Conservation (phyloP, 2,113 vertebrate species). For the Mus pahari region DNA sequence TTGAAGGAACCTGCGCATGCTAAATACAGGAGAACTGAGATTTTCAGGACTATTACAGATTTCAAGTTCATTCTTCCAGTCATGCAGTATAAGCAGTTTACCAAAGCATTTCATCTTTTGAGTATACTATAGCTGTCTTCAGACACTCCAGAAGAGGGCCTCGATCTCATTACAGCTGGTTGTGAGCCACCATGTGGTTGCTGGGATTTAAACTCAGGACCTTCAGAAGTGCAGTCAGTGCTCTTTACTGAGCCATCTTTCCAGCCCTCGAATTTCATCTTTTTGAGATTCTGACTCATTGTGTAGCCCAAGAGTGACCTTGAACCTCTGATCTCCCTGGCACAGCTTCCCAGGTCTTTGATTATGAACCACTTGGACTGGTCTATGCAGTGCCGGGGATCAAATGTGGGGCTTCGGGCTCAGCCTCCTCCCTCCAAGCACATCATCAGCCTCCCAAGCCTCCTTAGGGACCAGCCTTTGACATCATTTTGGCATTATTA, state of each 20-base stretch:
- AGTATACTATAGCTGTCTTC: no score
- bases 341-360: not conserved
- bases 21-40: not conserved
- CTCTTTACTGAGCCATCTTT: no score
- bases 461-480: not conserved
- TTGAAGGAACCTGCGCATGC: no score
- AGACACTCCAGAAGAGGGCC: no score
- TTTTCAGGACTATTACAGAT: not conserved
- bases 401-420: not conserved
- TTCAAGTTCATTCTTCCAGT: not conserved
- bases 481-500: constrained; percentile 18
- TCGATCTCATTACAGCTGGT: no score
- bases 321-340: not conserved
- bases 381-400: not conserved
- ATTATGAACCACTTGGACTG: not conserved
- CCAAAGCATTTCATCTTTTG: not conserved
- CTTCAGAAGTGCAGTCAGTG: no score
- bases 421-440: no score
- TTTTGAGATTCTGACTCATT: not conserved
- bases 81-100: not conserved
- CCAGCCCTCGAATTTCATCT: no score
- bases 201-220: no score
- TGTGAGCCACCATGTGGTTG: no score
- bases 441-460: not conserved
- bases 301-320: not conserved